Evolutionary conservation across 1,140 invertebrate genomes (phyloP), one percentile per base, ranked within the genome.

Genomic region (Scaptomyza graminum): DNA sequence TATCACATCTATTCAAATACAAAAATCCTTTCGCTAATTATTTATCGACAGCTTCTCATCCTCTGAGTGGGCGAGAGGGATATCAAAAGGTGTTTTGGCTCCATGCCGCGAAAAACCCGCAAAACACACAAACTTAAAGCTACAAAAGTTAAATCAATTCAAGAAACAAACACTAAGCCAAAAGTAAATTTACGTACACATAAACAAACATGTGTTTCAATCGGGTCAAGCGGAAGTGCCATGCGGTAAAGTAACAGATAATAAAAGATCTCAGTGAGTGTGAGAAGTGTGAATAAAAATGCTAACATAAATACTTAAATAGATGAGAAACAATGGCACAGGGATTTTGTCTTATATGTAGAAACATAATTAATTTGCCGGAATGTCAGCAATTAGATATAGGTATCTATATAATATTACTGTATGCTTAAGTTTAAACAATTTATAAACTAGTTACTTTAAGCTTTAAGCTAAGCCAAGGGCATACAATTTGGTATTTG

Each of bases 181-280:
- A 11, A 54, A 11, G 8, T 22, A 47, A 5, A 18, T 15, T 12
- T 39, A 39, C 31, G 22, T n/a, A 34, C 55, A 52, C 25, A n/a
- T 68, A 37, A 34, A 34, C 31, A 56, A 55, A 22, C 39, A 28
- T 55, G 13, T 12, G 5, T 9, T 44, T 37, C 49, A 83, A 72
- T 75, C 72, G 49, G 79, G 79, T 83, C 79, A 84, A 83, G 54
- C 75, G 75, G 79, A 83, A 69, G 52, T 63, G 46, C 9, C 16
- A 67, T 41, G 7, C n/a, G 43, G 43, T 5, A 37, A 64, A 64
- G 25, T 13, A 22, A 12, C 13, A 41, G 16, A 41, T 50, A 16
- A 18, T 22, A 11, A 18, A 34, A 37, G 15, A 43, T 31, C 18
- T n/a, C n/a, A 51, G 37, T 12, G 8, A 9, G 2, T 12, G 13